Evolutionary conservation across 2,888 invertebrate species (phyloP), one percentile per base, ranked within the genome.

Genomic region (Ormyrus labotus): DNA sequence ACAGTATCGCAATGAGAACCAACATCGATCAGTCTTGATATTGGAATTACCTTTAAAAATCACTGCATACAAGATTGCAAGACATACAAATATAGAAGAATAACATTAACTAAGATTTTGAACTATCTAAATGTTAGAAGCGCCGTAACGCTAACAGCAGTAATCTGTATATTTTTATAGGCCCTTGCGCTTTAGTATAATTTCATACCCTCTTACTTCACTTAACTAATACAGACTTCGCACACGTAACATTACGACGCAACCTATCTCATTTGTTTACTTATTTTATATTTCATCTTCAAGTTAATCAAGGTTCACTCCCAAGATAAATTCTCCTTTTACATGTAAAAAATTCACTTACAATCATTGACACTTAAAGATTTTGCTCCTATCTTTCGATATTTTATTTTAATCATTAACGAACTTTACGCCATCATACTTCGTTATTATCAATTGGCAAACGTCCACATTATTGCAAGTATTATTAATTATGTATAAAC

Each of bases 11-110:
- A 76, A 76, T 76, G 86, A 87, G 87, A 89, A 90, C 90, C 90
- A 90, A 90, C 90, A 90, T 89, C 90, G 89, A 89, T 90, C 90
- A 90, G 90, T 90, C 90, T 90, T 90, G 87, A 86, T 87, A 90
- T 90, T 89, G 88, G 87, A 87, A 87, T 88, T 87, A 88, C 85
- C 84, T 88, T 88, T 89, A 89, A 88, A 88, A 88, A 88, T 89
- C 87, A 89, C 88, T 85, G 87, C 86, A 87, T 85, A 86, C 83
- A 79, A 65, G 85, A 88, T 89, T 86, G 88, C 87, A 88, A 88
- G 68, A 88, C 87, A 89, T 88, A 89, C 88, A 78, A 81, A 78
- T 82, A 82, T 82, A 81, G 79, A 85, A 87, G 85, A 87, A 87
- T 87, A 89, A 89, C 87, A 78, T 82, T 81, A 82, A 81, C 76